Evolutionary conservation across 2,888 invertebrate genomes (phyloP), one percentile per base, ranked within the genome.

Genomic region (Sabatieria punctata): DNA sequence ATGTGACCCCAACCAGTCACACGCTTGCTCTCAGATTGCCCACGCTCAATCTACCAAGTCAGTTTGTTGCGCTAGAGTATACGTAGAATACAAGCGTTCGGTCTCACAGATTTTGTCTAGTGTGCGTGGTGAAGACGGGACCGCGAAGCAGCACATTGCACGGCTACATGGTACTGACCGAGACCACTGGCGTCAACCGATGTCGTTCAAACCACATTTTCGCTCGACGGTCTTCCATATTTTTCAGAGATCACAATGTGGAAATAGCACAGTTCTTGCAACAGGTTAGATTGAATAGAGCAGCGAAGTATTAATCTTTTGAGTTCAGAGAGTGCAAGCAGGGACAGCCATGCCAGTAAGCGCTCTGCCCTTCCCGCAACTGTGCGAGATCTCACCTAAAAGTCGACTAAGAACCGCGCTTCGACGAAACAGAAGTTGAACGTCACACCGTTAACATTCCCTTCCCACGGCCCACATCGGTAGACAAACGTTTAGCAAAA

Each of bases 131-230:
- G 19, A 37, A 41, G n/a, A 40, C 35, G 26, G 41, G 45, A 4
- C 41, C 45, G 6, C 19, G 15, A 11, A 22, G 19, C 13, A 41
- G 40, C 25, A 39, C 39, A 6, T 15, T 41, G 45, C 40, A 41
- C 35, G 30, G 15, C 15, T 45, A 45, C 27, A 23, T 41, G 19
- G 22, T 45, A 4, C 21, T 45, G 39, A 22, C 25, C n/a, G 45
- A 45, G 21, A 37, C 37, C 15, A 26, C 36, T 24, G 45, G 45
- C 40, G 37, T 21, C 13, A 24, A 45, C 15, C 39, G 45, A 39
- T 45, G 45, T 22, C 21, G 21, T 19, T 40, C 40, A 18, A n/a
- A 21, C n/a, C 45, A 45, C 45, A 40, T 45, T 4, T 41, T 45
- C 18, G 45, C 33, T 25, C 8, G 45, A 25, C 39, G 35, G 19